Evolutionary conservation across 2,113 vertebrate species (phyloP).

Genomic region (Toxostoma redivivum): DNA sequence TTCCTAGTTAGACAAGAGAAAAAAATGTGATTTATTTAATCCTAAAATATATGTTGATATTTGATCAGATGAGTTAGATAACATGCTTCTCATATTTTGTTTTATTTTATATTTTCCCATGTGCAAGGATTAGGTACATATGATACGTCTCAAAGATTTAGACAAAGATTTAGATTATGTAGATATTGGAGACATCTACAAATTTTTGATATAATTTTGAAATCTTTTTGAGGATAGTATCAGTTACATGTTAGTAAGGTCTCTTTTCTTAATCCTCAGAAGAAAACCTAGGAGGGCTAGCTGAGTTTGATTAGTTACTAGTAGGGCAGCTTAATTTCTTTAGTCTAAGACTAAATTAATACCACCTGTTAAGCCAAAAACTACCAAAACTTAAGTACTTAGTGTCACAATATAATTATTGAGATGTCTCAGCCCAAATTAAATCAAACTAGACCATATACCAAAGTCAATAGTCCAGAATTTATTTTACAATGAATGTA

Average conservation of each 20-base stretch:
- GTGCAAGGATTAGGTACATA: neutral
- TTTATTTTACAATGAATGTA: neutral
- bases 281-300: neutral
- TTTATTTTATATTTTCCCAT: neutral
- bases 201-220: neutral
- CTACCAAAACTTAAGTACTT: neutral
- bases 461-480: neutral
- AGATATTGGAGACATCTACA: neutral
- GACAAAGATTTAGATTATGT: neutral
- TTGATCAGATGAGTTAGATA: neutral
- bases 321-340: neutral
- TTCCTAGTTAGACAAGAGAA: neutral
- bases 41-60: neutral
- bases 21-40: neutral
- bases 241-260: neutral
- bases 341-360: neutral
- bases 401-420: neutral
- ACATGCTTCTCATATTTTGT: neutral
- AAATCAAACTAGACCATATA: neutral
- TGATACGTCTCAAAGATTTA: neutral
- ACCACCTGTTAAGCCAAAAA: neutral
- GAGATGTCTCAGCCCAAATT: neutral
- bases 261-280: neutral
- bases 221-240: neutral
- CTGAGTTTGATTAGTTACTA: neutral